Base-by-base conservation (phyloP, 2,113 vertebrate species). In the Capreolus pygargus region DNA sequence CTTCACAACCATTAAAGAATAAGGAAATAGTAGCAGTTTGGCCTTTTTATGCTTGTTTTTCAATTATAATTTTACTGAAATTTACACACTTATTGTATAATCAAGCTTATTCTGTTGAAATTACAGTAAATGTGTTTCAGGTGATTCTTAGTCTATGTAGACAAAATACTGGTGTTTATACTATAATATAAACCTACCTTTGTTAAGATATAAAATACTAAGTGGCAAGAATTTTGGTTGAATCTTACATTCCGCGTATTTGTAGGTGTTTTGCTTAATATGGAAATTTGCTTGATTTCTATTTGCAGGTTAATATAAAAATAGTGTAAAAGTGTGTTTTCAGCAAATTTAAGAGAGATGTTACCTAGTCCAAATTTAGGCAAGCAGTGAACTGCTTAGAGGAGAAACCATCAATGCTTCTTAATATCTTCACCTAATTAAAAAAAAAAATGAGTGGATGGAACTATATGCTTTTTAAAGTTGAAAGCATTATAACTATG, bases 201-300 rank as follows among this genome's bases (percentile, higher is more conserved):
- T 94, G 28, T 61, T 70, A 83, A 96, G 54, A 86, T 82, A 60
- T 67, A 64, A 93, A 96, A 52, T 91, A 93, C 15, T 57, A 95
- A 93, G 43, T 91, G 27, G 50, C 12, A 93, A 36, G 10, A 90
- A 81, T 43, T 67, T 97, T 76, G 76, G 36, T 17, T 89, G 15
- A 64, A 54, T 89, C 10, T 67, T 82, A 82, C 4, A 89, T 60
- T 54, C 25, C 89, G 47, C 14, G 2, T 81, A 86, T 82, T 78
- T 92, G 15, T 94, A 79, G 45, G 13, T 76, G 91, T 93, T 86
- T 84, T 83, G 7, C 47, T 84, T 95, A 60, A 50, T 10, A 97
- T 82, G 30, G 21, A 96, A 92, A 64, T 82, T 0, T 91, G 64
- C 4, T 95, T 76, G 54, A 43, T 5, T 82, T 98, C 28, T 92